Percentiles rank a stretch among this genome's conserved stretches.
Conservation (phyloP, 2,113 vertebrate species). For the Ammodramus savannarum region DNA sequence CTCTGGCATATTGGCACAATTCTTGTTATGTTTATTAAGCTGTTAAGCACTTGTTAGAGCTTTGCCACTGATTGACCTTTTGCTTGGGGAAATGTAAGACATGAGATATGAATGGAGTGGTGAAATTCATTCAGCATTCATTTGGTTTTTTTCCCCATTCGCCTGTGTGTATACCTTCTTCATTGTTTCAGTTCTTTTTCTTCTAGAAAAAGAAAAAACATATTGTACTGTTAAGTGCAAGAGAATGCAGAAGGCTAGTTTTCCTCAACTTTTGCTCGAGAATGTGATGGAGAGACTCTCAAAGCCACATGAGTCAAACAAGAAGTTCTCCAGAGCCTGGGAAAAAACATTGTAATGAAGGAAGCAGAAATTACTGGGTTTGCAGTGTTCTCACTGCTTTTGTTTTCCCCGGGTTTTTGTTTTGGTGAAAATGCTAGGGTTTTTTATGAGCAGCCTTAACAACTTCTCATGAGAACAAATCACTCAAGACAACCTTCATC, state of each 20-base stretch:
- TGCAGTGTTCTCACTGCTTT: background rate
- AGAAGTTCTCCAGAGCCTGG: background rate
- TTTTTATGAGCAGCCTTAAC: background rate
- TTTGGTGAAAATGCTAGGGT: fast-evolving
- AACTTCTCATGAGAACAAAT: background rate
- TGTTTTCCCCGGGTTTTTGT: background rate
- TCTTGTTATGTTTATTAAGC: background rate
- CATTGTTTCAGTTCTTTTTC: background rate
- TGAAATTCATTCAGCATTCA: background rate
- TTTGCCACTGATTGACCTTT: background rate
- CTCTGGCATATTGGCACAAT: background rate
- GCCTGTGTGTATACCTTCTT: background rate
- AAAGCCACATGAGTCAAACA: background rate
- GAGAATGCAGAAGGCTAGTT: background rate
- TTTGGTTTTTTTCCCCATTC: background rate
- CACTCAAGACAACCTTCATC: background rate
- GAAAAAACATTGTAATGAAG: background rate
- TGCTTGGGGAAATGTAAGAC: background rate
- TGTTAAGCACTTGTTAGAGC: background rate
- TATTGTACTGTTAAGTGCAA: background rate
- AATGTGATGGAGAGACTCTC: background rate
- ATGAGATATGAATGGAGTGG: background rate
- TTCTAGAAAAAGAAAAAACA: background rate
- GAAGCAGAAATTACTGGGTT: background rate
- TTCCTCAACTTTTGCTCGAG: background rate